Conservation (phyloP, 2,797 vertebrate species). For the Sebastes jordani region DNA sequence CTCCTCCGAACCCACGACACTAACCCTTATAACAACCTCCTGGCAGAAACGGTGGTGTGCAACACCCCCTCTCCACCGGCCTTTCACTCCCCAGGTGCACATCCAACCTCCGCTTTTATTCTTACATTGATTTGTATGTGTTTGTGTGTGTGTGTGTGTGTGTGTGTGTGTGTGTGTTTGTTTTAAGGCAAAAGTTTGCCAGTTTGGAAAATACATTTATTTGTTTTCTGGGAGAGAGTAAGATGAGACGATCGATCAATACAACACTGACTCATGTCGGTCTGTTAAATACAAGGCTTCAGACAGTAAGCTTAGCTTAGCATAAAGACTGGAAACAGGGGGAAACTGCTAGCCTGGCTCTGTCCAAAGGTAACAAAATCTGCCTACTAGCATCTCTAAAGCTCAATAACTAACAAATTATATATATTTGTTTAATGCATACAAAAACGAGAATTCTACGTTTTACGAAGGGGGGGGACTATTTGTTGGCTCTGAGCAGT, state of each 20-base stretch:
- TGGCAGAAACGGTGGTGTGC: constrained; percentile 99
- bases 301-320: not conserved
- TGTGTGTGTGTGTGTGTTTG: not conserved
- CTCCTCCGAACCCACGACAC: constrained; percentile 99
- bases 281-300: not conserved
- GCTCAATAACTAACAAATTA: not conserved
- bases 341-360: not conserved
- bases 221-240: not conserved
- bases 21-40: constrained; percentile 99
- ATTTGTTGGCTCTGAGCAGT: constrained; percentile 7
- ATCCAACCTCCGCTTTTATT: constrained; percentile 52
- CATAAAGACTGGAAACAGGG: not conserved
- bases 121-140: constrained; percentile 18
- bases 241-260: not conserved
- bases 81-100: constrained; percentile 99
- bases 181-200: constrained; percentile 23
- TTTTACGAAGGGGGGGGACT: not conserved
- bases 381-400: not conserved
- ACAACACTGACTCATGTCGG: not conserved
- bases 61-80: constrained; percentile 97
- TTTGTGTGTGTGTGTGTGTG: not conserved
- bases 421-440: constrained; percentile 11
- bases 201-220: constrained; percentile 12
- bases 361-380: not conserved
- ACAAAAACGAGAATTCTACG: not conserved